Conservation (phyloP, 2,888 invertebrate species). For the Tetragonisca angustula region DNA sequence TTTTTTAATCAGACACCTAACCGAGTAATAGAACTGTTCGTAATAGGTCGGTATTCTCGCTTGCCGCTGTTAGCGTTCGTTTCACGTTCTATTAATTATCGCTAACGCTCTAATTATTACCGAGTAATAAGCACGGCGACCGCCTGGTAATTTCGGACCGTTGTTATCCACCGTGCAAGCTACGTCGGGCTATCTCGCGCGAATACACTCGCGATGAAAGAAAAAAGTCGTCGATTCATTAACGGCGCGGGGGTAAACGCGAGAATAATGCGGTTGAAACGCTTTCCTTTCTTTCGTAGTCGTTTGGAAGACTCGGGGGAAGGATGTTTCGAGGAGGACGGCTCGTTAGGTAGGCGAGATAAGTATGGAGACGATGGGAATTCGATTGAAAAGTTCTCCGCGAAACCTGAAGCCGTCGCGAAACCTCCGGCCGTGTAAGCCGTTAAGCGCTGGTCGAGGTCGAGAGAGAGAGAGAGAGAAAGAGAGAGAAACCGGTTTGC, state of each 20-base stretch:
- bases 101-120: slow-evolving; percentile 66
- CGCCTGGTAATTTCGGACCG: slow-evolving; percentile 56
- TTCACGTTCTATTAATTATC: slow-evolving; percentile 70
- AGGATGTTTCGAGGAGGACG: neutral
- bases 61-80: slow-evolving; percentile 52
- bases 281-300: neutral
- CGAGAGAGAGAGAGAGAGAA: neutral
- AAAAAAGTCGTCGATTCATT: slow-evolving; percentile 33
- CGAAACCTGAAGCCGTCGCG: slow-evolving; percentile 8
- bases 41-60: slow-evolving; percentile 62
- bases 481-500: slow-evolving; percentile 21
- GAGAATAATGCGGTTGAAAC: neutral
- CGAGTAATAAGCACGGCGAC: slow-evolving; percentile 45
- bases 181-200: slow-evolving; percentile 13
- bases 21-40: slow-evolving; percentile 63
- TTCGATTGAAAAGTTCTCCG: slow-evolving; percentile 30
- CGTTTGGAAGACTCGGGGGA: neutral
- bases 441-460: slow-evolving; percentile 31
- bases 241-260: neutral
- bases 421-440: slow-evolving; percentile 26
- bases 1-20: slow-evolving; percentile 71
- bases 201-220: slow-evolving; percentile 19
- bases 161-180: slow-evolving; percentile 59
- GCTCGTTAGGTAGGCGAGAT: neutral
- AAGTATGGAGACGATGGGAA: neutral